phyloP scores from a whole-genome alignment of 2,113 vertebrate genomes.

The Ia io region DNA sequence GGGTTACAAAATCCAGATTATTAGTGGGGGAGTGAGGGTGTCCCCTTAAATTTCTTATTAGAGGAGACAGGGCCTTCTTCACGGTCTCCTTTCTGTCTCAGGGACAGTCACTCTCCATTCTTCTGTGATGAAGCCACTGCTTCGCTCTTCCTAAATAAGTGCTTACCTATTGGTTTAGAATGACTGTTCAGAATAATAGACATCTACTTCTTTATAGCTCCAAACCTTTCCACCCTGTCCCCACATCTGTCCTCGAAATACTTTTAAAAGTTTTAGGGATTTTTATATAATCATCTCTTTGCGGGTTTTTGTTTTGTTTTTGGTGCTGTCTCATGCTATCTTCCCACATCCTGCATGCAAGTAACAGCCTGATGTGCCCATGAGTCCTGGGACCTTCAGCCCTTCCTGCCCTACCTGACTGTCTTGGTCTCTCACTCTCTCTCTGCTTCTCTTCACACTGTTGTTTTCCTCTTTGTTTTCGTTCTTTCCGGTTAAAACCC shows the following conservation, averaged over 20 bases:
- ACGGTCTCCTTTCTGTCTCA: not conserved
- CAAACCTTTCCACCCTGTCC: not conserved
- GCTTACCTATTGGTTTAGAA: not conserved
- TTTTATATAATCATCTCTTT: not conserved
- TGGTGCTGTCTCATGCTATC: not conserved
- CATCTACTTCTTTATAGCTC: not conserved
- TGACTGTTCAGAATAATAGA: not conserved
- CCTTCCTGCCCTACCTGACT: not conserved
- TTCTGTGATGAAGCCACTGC: not conserved
- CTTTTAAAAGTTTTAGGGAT: not conserved
- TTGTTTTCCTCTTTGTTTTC: not conserved
- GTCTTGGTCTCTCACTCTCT: not conserved
- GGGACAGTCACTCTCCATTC: not conserved
- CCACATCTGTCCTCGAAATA: no score
- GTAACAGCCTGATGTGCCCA: not conserved
- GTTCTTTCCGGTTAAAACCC: not conserved
- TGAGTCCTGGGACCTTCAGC: rapidly evolving
- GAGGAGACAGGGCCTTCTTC: not conserved
- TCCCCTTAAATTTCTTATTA: not conserved
- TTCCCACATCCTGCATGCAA: not conserved
- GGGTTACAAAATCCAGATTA: not conserved
- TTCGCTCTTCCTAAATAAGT: not conserved
- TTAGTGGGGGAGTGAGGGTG: not conserved
- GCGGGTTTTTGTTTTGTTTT: not conserved
- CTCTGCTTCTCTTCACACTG: not conserved